These are phyloP conservation scores for Clarias fuscus DNA, from an alignment of 2,797 vertebrate genomes.

Conservation along the genomic window DNA sequence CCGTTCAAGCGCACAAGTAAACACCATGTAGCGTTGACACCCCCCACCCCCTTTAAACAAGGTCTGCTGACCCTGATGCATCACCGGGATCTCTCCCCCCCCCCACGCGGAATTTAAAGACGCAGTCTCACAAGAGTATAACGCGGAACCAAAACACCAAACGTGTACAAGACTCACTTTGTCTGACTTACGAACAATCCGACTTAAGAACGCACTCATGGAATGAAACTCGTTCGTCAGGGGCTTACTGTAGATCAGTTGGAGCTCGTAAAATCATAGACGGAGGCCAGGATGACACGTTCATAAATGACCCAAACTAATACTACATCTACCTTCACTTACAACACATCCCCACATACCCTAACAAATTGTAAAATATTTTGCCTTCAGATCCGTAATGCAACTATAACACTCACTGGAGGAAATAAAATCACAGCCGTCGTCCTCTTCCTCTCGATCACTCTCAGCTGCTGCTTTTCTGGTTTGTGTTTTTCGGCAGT, in stretches of 20 bases:
- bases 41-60: too few species aligned
- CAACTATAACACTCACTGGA: slow-evolving; percentile 10
- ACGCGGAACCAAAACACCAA: too few species aligned
- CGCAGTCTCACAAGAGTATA: too few species aligned
- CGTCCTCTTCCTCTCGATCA: neutral
- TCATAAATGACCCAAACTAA: neutral
- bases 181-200: too few species aligned
- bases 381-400: neutral
- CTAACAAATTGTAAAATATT: neutral
- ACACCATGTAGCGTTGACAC: too few species aligned
- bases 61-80: too few species aligned
- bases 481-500: neutral
- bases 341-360: neutral
- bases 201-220: too few species aligned
- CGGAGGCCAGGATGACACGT: neutral
- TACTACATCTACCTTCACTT: neutral
- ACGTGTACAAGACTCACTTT: too few species aligned
- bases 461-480: neutral
- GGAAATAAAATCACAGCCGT: neutral
- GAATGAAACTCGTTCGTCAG: too few species aligned
- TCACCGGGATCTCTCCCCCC: too few species aligned
- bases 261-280: neutral
- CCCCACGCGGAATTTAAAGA: too few species aligned
- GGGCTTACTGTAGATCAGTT: neutral
- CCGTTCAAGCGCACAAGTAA: too few species aligned